phyloP scores from a whole-genome alignment of 1,140 invertebrate species.

The Archegozetes longisetosus region DNA sequence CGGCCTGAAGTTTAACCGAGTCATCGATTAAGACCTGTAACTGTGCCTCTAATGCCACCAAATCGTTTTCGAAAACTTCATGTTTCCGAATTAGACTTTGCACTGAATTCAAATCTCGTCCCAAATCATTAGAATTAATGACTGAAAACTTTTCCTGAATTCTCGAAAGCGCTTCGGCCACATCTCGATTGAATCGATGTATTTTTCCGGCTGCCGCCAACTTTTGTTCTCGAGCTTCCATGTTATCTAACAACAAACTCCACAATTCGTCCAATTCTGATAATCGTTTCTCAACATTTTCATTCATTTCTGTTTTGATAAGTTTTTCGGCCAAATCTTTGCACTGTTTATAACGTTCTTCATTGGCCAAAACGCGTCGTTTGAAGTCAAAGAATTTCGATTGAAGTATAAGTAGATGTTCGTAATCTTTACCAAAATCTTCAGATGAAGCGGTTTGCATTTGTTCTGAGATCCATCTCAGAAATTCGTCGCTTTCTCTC shows the following conservation, averaged over 20 bases:
- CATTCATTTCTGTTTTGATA: slow-evolving; percentile 20
- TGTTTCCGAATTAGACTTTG: slow-evolving; percentile 64
- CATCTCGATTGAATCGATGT: slow-evolving; percentile 89
- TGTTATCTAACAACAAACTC: slow-evolving; percentile 67
- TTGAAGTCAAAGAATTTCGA: slow-evolving; percentile 93
- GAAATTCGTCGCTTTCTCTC: slow-evolving; percentile 71
- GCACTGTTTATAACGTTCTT: slow-evolving; percentile 80
- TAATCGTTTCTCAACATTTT: background rate
- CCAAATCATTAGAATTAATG: slow-evolving; percentile 51
- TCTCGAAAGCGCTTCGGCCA: slow-evolving; percentile 72
- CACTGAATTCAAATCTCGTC: slow-evolving; percentile 72
- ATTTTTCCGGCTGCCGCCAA: slow-evolving; percentile 85
- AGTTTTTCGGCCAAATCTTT: slow-evolving; percentile 79
- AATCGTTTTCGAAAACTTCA: slow-evolving; percentile 86
- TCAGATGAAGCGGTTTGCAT: slow-evolving; percentile 73
- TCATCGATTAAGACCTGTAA: slow-evolving; percentile 70
- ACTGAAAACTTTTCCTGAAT: slow-evolving; percentile 75
- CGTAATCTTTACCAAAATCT: slow-evolving; percentile 93
- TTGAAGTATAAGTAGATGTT: slow-evolving; percentile 74
- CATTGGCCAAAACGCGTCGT: slow-evolving; percentile 71
- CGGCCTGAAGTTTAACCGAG: slow-evolving; percentile 59
- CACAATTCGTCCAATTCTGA: slow-evolving; percentile 55
- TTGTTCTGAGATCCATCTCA: slow-evolving; percentile 87
- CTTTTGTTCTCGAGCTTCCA: slow-evolving; percentile 65
- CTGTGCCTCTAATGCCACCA: slow-evolving; percentile 76